phyloP scores from a whole-genome alignment of 2,797 vertebrate species.

The Tenualosa ilisha region DNA sequence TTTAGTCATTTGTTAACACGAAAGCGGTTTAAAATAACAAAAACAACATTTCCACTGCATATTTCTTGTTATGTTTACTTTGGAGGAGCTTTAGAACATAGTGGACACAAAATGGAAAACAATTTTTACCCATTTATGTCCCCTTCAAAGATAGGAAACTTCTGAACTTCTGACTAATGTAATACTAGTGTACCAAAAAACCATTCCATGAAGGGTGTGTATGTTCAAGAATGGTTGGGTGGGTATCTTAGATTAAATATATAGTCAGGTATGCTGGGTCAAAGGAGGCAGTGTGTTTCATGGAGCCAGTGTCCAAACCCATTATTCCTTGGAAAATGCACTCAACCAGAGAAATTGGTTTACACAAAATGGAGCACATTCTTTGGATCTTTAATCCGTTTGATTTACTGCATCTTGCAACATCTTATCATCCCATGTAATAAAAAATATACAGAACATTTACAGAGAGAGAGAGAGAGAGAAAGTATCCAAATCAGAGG shows the following conservation, averaged over 20 bases:
- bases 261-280: constrained; percentile 44
- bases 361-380: constrained; percentile 42
- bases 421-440: constrained; percentile 44
- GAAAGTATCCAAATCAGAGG: background rate
- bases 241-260: constrained; percentile 32
- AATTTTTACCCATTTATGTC: too few species aligned
- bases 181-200: background rate
- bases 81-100: background rate
- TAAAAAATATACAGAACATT: constrained; percentile 43
- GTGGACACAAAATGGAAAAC: background rate
- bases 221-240: constrained; percentile 24
- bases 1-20: background rate
- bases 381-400: constrained; percentile 46
- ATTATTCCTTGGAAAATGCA: constrained; percentile 53
- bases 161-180: too few species aligned
- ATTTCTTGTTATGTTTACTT: background rate
- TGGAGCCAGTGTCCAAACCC: constrained; percentile 48
- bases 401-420: constrained; percentile 57
- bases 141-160: too few species aligned
- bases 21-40: background rate
- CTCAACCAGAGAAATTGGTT: constrained; percentile 34
- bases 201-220: constrained; percentile 9
- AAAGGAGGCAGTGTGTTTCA: constrained; percentile 50
- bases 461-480: constrained; percentile 21
- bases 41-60: background rate